Evolutionary conservation across 1,140 invertebrate species (phyloP).

Genomic region (Ceratina australensis): DNA sequence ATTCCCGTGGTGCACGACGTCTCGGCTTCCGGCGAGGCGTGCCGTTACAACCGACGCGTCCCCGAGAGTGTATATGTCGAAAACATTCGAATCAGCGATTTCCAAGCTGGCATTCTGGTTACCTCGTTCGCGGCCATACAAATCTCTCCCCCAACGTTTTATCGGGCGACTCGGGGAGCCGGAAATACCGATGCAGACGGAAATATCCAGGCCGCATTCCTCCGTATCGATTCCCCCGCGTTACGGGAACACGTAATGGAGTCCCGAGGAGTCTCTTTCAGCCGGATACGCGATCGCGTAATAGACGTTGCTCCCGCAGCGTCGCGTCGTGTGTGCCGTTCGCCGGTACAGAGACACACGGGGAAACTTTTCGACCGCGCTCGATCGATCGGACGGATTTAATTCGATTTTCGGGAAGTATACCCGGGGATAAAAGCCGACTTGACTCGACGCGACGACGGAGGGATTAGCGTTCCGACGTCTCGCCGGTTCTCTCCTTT

Average conservation of each 20-base stretch:
- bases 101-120: slow-evolving; percentile 36
- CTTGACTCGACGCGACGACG: not conserved
- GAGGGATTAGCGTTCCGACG: slow-evolving; percentile 55
- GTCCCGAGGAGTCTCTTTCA: slow-evolving; percentile 28
- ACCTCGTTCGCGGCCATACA: slow-evolving; percentile 3
- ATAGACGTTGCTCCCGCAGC: not conserved
- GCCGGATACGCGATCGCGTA: not conserved
- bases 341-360: no score
- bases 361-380: not conserved
- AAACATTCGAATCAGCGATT: slow-evolving; percentile 46
- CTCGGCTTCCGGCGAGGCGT: not conserved
- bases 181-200: slow-evolving; percentile 33
- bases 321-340: no score
- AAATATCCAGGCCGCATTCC: slow-evolving; percentile 27
- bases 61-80: slow-evolving; percentile 16
- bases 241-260: slow-evolving; percentile 39
- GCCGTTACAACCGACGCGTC: slow-evolving; percentile 27
- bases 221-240: slow-evolving; percentile 25
- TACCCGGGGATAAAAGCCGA: not conserved
- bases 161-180: slow-evolving; percentile 21
- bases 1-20: not conserved
- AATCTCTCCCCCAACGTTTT: slow-evolving; percentile 31
- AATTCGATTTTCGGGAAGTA: slow-evolving; percentile 52
- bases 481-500: slow-evolving; percentile 41
- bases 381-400: slow-evolving; percentile 34